phyloP scores from a whole-genome alignment of 2,888 invertebrate genomes.

The Drosophila incognita region DNA sequence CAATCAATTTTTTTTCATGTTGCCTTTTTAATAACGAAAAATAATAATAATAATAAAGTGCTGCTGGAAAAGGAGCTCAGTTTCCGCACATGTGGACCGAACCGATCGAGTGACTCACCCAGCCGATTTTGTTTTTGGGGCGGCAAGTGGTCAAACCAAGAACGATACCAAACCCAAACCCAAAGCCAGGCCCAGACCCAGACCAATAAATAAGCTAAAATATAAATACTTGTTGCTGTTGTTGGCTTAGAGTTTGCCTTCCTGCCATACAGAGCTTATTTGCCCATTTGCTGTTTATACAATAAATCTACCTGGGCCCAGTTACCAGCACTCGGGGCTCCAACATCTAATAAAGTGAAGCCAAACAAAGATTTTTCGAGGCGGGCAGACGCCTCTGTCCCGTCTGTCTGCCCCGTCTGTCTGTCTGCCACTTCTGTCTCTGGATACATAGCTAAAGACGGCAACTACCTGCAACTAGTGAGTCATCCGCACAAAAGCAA shows the following conservation, averaged over 20 bases:
- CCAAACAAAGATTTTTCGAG: conserved; percentile 40
- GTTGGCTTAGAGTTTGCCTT: conserved; percentile 44
- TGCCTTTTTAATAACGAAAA: conserved; percentile 32
- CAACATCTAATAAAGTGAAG: conserved; percentile 65
- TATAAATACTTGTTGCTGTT: conserved; percentile 22
- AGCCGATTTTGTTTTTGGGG: conserved; percentile 46
- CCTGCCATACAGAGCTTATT: conserved; percentile 55
- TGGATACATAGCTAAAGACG: conserved; percentile 11
- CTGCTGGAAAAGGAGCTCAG: conserved; percentile 67
- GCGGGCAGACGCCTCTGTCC: conserved; percentile 18
- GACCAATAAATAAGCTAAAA: conserved; percentile 72
- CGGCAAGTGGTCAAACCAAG: conserved; percentile 62
- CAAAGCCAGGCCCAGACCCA: conserved; percentile 30
- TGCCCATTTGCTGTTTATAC: conserved; percentile 69
- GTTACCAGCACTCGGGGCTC: conserved; percentile 11
- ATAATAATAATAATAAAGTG: conserved; percentile 61
- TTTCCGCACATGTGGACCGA: conserved; percentile 61
- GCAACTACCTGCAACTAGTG: conserved; percentile 50
- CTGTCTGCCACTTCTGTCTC: not conserved
- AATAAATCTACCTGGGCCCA: conserved; percentile 72
- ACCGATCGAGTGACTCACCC: conserved; percentile 57
- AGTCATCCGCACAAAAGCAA: conserved; percentile 50
- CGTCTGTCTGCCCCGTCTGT: not conserved
- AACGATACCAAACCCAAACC: conserved; percentile 45
- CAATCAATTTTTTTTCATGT: conserved; percentile 54